A percentile compares a stretch with the other conserved stretches of the same genome.
These are phyloP conservation scores for Cynodonichthys magdalenae DNA, from an alignment of 2,797 vertebrate species.

Conservation along the genomic window DNA sequence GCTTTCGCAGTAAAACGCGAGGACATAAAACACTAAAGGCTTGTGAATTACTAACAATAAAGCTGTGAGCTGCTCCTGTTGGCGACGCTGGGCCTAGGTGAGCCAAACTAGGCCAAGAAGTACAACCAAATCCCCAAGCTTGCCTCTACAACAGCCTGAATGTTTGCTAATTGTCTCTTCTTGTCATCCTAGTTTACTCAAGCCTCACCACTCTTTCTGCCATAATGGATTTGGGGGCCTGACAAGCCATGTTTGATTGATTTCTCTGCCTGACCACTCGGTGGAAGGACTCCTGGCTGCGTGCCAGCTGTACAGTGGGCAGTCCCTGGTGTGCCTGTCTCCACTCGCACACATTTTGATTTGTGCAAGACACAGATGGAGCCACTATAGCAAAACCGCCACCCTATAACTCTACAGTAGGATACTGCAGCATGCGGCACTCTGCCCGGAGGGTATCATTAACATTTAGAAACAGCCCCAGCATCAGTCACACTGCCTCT, in stretches of 20 bases:
- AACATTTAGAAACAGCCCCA: slow-evolving; percentile 83
- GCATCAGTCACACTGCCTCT: slow-evolving; percentile 79
- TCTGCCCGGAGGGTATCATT: slow-evolving; percentile 81
- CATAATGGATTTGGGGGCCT: slow-evolving; percentile 73
- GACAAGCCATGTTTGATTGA: slow-evolving; percentile 80
- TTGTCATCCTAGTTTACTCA: slow-evolving; percentile 80
- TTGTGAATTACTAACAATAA: slow-evolving; percentile 84
- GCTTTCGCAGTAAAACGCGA: slow-evolving; percentile 78
- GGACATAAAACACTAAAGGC: slow-evolving; percentile 74
- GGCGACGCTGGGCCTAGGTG: slow-evolving; percentile 53
- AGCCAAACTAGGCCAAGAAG: slow-evolving; percentile 65
- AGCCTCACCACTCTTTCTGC: slow-evolving; percentile 74
- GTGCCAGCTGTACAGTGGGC: slow-evolving; percentile 71
- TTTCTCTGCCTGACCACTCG: slow-evolving; percentile 73
- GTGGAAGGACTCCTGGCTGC: slow-evolving; percentile 77
- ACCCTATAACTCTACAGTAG: slow-evolving; percentile 65
- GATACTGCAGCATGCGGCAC: slow-evolving; percentile 51
- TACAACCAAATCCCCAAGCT: slow-evolving; percentile 67
- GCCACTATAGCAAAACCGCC: slow-evolving; percentile 72
- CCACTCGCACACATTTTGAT: slow-evolving; percentile 29
- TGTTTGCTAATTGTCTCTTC: slow-evolving; percentile 76
- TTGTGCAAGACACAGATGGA: slow-evolving; percentile 70
- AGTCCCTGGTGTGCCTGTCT: slow-evolving; percentile 39
- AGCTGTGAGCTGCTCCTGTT: slow-evolving; percentile 68
- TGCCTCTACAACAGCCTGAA: slow-evolving; percentile 60